Evolutionary conservation across 2,888 invertebrate species (phyloP).

Genomic region (Petrophora chlorosata): DNA sequence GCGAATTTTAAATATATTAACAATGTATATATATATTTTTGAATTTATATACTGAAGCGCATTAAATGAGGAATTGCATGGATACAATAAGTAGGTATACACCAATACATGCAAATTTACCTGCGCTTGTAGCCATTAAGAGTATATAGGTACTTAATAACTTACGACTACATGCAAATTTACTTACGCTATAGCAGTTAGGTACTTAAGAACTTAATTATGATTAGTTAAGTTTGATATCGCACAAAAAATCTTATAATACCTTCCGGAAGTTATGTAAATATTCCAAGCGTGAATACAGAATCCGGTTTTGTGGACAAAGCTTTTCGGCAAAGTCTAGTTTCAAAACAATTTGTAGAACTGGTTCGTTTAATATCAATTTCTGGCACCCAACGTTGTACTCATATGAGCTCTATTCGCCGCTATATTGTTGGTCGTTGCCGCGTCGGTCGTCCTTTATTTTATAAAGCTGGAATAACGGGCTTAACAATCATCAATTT

Average conservation of each 20-base stretch:
- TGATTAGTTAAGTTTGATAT: background rate
- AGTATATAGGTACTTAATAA: no score
- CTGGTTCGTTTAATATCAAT: conserved; percentile 31
- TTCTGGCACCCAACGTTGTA: conserved; percentile 17
- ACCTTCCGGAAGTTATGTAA: background rate
- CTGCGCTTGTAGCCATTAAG: no score
- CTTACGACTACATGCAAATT: no score
- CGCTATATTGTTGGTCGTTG: conserved; percentile 37
- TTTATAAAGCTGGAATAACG: conserved; percentile 49
- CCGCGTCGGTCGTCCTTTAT: conserved; percentile 43
- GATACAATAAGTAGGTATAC: no score
- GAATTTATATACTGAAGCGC: no score
- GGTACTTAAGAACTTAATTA: no score
- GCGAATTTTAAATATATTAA: no score
- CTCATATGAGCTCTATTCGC: conserved; percentile 9
- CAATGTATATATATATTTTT: no score
- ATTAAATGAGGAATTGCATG: no score
- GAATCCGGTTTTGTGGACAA: conserved; percentile 7
- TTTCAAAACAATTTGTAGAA: conserved; percentile 26
- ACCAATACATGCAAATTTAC: no score
- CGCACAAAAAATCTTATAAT: background rate
- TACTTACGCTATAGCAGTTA: no score
- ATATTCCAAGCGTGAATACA: background rate
- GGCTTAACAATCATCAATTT: conserved; percentile 51
- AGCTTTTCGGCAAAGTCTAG: conserved; percentile 23